These are phyloP conservation scores for Eublepharis macularius DNA, from an alignment of 2,113 vertebrate species.

Conservation along the genomic window DNA sequence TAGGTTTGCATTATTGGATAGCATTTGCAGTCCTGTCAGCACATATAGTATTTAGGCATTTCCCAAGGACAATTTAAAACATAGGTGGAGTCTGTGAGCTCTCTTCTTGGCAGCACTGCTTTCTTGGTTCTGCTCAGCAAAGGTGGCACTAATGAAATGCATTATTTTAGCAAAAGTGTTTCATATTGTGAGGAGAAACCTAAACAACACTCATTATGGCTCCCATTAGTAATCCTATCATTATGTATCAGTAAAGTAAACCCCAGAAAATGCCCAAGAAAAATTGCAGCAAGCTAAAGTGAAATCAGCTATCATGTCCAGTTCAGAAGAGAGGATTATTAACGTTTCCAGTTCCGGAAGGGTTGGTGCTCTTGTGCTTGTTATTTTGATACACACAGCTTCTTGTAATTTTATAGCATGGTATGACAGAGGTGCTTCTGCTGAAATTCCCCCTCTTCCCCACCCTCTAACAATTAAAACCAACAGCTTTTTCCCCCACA, in stretches of 20 bases:
- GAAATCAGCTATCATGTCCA: not conserved
- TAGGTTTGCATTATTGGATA: slow-evolving; percentile 31
- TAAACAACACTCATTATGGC: not conserved
- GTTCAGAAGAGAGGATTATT: not conserved
- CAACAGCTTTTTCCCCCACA: not conserved
- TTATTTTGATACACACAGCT: not conserved
- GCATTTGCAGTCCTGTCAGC: slow-evolving; percentile 45
- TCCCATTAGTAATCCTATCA: not conserved
- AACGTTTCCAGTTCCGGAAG: not conserved
- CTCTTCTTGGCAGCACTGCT: slow-evolving; percentile 38
- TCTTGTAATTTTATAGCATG: not conserved
- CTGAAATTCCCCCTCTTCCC: not conserved
- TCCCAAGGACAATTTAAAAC: slow-evolving; percentile 47
- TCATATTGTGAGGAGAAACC: not conserved
- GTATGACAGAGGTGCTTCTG: not conserved
- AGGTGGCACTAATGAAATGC: slow-evolving; percentile 36
- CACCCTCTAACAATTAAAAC: not conserved
- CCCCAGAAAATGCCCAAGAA: slow-evolving; percentile 44
- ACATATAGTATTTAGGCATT: slow-evolving; percentile 38
- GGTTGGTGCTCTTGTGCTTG: not conserved
- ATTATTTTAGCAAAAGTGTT: slow-evolving; percentile 43
- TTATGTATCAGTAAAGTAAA: slow-evolving; percentile 21
- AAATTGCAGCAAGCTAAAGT: not conserved
- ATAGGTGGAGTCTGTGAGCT: slow-evolving; percentile 41
- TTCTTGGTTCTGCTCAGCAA: slow-evolving; percentile 37